Percentiles rank a stretch among this genome's conserved stretches.
These are phyloP conservation scores for Leucopsar rothschildi DNA, from an alignment of 2,113 vertebrate genomes.

Conservation along the genomic window DNA sequence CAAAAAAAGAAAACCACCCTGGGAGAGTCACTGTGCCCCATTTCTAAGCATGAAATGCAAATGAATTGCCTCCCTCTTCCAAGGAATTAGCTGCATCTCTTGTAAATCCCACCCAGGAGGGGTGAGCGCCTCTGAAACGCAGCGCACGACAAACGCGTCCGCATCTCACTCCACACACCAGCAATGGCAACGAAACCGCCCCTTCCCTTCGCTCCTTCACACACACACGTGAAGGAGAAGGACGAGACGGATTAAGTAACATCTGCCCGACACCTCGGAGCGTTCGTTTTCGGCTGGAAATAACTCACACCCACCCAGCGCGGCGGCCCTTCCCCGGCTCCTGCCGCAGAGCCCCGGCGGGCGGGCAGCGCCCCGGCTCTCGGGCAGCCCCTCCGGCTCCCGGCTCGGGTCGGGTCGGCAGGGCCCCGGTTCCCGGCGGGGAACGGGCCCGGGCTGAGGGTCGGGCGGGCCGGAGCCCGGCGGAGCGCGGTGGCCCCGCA, in stretches of 20 bases:
- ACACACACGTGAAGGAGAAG: neutral
- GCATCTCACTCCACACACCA: neutral
- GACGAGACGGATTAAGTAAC: neutral
- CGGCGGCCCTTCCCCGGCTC: neutral
- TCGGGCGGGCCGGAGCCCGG: neutral
- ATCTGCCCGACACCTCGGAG: neutral
- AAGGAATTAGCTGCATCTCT: conserved; percentile 21
- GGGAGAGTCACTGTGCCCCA: neutral
- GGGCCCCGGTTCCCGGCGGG: neutral
- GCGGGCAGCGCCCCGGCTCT: neutral
- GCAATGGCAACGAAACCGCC: neutral
- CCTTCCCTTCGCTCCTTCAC: neutral
- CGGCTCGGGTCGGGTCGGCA: too few species aligned
- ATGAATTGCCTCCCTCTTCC: neutral
- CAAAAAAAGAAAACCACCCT: neutral
- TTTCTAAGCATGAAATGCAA: neutral
- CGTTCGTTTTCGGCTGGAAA: neutral
- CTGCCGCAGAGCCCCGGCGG: neutral
- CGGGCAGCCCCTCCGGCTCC: neutral
- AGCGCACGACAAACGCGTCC: neutral
- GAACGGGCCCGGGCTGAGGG: neutral
- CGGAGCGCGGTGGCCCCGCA: conserved; percentile 15
- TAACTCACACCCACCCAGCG: neutral
- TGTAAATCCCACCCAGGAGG: neutral
- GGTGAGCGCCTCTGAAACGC: neutral